Conservation (phyloP, 2,888 invertebrate genomes). For the Hedya salicella region DNA sequence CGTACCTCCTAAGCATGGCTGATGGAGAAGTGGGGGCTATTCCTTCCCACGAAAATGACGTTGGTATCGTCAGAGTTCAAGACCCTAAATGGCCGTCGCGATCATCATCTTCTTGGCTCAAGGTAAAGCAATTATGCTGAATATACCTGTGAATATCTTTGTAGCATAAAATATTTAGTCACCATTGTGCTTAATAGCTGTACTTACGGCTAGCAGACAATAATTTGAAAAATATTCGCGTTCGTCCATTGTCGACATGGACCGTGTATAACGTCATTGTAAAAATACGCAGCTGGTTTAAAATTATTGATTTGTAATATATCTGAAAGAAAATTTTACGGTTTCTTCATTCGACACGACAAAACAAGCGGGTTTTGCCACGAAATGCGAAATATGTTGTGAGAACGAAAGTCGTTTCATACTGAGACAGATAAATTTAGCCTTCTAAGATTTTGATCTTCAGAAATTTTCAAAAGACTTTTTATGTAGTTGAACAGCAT, state of each 20-base stretch:
- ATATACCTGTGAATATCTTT: slow-evolving; percentile 13
- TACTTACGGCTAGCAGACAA: neutral
- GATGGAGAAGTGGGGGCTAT: slow-evolving; percentile 71
- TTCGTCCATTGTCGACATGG: neutral
- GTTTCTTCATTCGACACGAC: neutral
- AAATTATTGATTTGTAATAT: neutral
- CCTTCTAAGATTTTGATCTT: too few relatives aligned
- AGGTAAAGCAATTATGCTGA: slow-evolving; percentile 68
- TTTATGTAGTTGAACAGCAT: too few relatives aligned
- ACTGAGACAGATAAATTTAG: too few relatives aligned
- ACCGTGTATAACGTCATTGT: neutral
- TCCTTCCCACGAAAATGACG: slow-evolving; percentile 86
- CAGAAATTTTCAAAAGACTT: too few relatives aligned
- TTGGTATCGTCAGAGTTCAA: slow-evolving; percentile 83
- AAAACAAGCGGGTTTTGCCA: neutral
- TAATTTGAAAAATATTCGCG: slow-evolving; percentile 3
- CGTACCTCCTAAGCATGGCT: slow-evolving; percentile 76
- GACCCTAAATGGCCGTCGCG: slow-evolving; percentile 86
- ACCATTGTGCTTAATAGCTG: slow-evolving; percentile 19
- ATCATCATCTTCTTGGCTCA: slow-evolving; percentile 86
- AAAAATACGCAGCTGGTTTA: neutral
- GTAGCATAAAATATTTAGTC: slow-evolving; percentile 8
- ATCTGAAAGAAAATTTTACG: neutral
- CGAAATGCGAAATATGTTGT: too few relatives aligned
- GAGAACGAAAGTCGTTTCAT: too few relatives aligned